Percentiles rank a stretch among this genome's conserved stretches.
Conservation (phyloP, 2,797 vertebrate genomes). For the Xiphophorus birchmanni region DNA sequence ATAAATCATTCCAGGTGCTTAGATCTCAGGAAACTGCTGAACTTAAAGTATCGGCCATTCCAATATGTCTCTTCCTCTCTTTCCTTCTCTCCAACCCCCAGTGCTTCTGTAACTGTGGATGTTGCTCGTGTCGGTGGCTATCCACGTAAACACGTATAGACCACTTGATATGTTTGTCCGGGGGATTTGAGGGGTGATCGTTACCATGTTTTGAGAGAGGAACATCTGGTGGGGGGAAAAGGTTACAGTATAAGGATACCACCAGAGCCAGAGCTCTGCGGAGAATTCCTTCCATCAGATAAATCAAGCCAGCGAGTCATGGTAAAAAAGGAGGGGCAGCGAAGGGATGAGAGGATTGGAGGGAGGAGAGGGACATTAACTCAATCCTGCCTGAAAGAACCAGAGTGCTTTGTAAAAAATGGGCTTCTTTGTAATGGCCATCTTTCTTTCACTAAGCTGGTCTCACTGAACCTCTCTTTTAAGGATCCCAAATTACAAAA, state of each 20-base stretch:
- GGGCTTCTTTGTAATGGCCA: conserved; percentile 55
- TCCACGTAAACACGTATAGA: conserved; percentile 77
- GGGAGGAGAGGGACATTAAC: conserved; percentile 73
- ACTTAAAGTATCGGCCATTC: conserved; percentile 65
- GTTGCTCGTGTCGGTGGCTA: conserved; percentile 73
- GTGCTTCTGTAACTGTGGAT: conserved; percentile 56
- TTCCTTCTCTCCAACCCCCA: conserved; percentile 21
- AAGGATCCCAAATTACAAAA: conserved; percentile 17
- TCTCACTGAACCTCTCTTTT: conserved; percentile 15
- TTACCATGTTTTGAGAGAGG: conserved; percentile 82
- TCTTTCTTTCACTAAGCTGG: conserved; percentile 30
- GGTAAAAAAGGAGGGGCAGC: conserved; percentile 68
- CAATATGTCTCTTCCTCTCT: conserved; percentile 53
- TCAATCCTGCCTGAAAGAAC: conserved; percentile 77
- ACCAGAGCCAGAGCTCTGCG: conserved; percentile 77
- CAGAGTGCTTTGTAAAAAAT: conserved; percentile 64
- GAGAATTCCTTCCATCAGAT: conserved; percentile 88
- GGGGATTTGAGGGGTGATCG: conserved; percentile 81
- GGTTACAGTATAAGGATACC: conserved; percentile 84
- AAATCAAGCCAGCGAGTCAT: conserved; percentile 84
- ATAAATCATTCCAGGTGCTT: conserved; percentile 63
- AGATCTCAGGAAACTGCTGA: conserved; percentile 57
- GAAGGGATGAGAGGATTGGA: conserved; percentile 49
- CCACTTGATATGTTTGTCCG: conserved; percentile 84
- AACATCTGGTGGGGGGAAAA: conserved; percentile 87